A percentile compares a stretch with the other conserved stretches of the same genome.
Evolutionary conservation across 2,888 invertebrate species (phyloP).

Genomic region (Troglohyphantes excavatus): DNA sequence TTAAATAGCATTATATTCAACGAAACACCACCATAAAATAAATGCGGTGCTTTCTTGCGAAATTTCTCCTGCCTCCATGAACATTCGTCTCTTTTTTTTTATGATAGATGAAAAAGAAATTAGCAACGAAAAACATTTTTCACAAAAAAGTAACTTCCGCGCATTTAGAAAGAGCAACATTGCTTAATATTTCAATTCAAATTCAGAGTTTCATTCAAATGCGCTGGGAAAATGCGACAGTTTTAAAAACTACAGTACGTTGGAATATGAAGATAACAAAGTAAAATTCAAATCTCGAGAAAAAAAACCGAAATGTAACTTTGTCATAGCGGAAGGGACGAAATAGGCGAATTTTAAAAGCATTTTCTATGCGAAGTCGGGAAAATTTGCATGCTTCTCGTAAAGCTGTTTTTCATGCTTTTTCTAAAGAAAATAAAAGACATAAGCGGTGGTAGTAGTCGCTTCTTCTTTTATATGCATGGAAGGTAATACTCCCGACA

Average conservation of each 20-base stretch:
- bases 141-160: background rate
- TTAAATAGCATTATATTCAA: too few species aligned
- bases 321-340: slow-evolving; percentile 9
- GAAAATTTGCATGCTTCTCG: slow-evolving; percentile 41
- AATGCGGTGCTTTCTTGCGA: too few species aligned
- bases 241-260: background rate
- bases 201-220: slow-evolving; percentile 26
- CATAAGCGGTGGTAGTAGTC: background rate
- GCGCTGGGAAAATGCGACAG: background rate
- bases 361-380: slow-evolving; percentile 26
- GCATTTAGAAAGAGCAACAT: slow-evolving; percentile 11
- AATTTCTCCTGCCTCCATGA: too few species aligned
- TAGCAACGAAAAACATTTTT: background rate
- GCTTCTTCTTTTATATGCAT: slow-evolving; percentile 10
- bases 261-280: background rate
- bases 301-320: slow-evolving; percentile 19
- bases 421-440: slow-evolving; percentile 33
- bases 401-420: slow-evolving; percentile 56
- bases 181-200: slow-evolving; percentile 21
- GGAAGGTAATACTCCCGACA: background rate
- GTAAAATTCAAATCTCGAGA: background rate
- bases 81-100: too few species aligned
- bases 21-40: too few species aligned
- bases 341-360: slow-evolving; percentile 41
- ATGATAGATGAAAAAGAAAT: background rate